Percentiles rank a stretch among this genome's conserved stretches.
phyloP scores from a whole-genome alignment of 2,113 vertebrate genomes.

The Bucco capensis region DNA sequence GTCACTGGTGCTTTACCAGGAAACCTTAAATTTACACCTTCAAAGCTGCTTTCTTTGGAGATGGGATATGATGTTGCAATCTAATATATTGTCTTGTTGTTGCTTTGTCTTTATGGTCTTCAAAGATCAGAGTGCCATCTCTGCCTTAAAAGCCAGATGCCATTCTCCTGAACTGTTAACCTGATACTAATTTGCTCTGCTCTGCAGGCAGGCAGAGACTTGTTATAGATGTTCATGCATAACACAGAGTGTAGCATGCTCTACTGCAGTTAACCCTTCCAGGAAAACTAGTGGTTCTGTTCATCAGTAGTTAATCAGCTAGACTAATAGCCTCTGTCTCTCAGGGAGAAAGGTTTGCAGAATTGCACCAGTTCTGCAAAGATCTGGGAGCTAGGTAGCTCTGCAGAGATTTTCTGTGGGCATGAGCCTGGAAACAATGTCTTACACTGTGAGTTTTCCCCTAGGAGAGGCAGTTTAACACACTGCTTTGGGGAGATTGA shows the following conservation, averaged over 20 bases:
- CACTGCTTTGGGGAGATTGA: neutral
- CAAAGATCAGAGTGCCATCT: neutral
- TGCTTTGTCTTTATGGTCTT: neutral
- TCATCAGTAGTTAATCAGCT: neutral
- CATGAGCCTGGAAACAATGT: neutral
- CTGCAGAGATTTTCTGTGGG: neutral
- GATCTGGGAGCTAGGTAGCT: neutral
- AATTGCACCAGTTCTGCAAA: neutral
- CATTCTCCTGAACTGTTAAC: neutral
- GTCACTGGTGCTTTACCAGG: neutral
- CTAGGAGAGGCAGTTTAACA: neutral
- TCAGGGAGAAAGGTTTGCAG: neutral
- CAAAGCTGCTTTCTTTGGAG: neutral
- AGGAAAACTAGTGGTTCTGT: neutral
- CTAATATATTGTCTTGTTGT: neutral
- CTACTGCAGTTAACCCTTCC: neutral
- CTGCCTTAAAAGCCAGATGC: neutral
- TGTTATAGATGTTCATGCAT: neutral
- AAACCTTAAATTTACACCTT: neutral
- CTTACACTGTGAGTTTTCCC: neutral
- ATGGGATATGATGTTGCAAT: neutral
- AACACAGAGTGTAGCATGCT: neutral
- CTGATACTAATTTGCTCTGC: neutral
- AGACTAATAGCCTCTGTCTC: neutral
- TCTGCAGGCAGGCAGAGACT: neutral